Base-by-base conservation (phyloP, 1,140 invertebrate genomes). In the Holcopasites calliopsidis region DNA sequence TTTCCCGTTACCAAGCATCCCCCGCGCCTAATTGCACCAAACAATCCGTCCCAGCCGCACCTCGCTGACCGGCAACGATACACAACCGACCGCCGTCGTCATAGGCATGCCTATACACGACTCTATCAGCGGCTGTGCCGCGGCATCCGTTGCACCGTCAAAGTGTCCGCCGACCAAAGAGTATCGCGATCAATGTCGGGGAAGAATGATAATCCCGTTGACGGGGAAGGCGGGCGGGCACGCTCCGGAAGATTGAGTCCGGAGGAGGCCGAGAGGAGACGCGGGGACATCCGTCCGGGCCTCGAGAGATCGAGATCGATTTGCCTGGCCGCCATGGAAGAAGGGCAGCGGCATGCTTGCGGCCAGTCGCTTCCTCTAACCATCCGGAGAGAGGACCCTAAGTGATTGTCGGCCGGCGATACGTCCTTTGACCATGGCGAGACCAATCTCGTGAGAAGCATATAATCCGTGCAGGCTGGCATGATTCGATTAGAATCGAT, bases 401-500 rank as follows among this genome's bases (percentile, higher is more conserved):
- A 78, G 76, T 78, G 71, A 78, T 78, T 42, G 76, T 68, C 71
- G 55, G 60, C 60, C 55, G 66, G 60, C 40, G 68, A 72, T 72
- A 73, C 64, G 75, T 77, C 73, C 73, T 75, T 77, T 77, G 75
- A 77, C 68, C 68, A 57, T 57, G 40, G 40, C 57, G 57, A 57
- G 38, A 76, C 68, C 68, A 64, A 77, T 77, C 69, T 64, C 75
- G 50, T 64, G 75, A 77, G 75, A 77, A 72, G 58, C 68, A 72
- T 62, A 77, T 77, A 77, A 77, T 77, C 70, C 52, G 42, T 50
- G 44, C 71, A 47, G 70, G 57, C 38, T 77, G 52, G 42, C 35
- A 35, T 77, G 61, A 74, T 77, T 74, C 70, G 61, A 74, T 77
- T 74, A 74, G 54, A 42, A 77, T 74, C 70, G 70, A 74, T 77